A percentile compares a stretch with the other conserved stretches of the same genome.
Evolutionary conservation across 2,113 vertebrate species (phyloP).

Genomic region (Peromyscus leucopus): DNA sequence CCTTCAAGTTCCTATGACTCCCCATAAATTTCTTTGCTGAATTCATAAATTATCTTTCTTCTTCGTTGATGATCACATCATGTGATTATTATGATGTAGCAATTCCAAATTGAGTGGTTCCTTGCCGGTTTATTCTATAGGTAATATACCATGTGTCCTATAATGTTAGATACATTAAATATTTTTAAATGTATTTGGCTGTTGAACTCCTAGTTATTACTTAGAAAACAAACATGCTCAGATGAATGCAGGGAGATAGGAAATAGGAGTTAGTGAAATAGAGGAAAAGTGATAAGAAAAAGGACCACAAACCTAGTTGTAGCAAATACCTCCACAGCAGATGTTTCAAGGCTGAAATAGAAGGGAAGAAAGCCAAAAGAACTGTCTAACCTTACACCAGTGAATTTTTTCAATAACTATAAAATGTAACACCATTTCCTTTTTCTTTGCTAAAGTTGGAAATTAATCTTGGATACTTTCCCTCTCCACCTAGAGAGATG

Average conservation of each 20-base stretch:
- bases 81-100: background rate
- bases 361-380: background rate
- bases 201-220: background rate
- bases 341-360: background rate
- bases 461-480: background rate
- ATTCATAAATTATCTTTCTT: background rate
- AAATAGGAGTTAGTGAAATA: background rate
- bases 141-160: background rate
- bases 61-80: background rate
- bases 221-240: background rate
- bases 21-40: background rate
- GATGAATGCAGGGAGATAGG: background rate
- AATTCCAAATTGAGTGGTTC: constrained; percentile 12
- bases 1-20: background rate
- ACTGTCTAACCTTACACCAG: background rate
- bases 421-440: background rate
- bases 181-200: background rate
- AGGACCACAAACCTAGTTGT: background rate
- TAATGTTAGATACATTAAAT: background rate
- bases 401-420: background rate
- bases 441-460: constrained; percentile 32
- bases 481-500: background rate
- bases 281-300: background rate
- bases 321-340: background rate
- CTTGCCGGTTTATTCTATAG: background rate